phyloP scores from a whole-genome alignment of 2,888 invertebrate species.

The Leucophenga maculata region DNA sequence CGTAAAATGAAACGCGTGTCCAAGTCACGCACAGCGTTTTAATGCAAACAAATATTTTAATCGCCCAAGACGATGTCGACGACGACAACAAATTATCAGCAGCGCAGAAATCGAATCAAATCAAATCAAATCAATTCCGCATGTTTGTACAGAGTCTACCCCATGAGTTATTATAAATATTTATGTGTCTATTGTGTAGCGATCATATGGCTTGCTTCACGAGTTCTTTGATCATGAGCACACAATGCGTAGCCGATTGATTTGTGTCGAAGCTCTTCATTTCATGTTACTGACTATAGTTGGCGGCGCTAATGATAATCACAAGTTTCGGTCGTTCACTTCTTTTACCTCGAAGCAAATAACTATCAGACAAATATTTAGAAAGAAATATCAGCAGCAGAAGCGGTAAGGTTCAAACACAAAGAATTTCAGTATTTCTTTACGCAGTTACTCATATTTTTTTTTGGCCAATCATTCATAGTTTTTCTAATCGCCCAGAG shows the following conservation, averaged over 20 bases:
- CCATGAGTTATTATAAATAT: neutral
- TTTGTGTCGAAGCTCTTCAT: neutral
- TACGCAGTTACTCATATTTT: neutral
- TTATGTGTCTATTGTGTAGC: too few species aligned
- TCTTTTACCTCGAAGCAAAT: conserved; percentile 41
- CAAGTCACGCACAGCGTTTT: conserved; percentile 48
- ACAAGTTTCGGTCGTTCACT: conserved; percentile 29
- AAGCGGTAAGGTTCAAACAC: too few species aligned
- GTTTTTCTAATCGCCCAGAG: neutral
- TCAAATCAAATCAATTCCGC: neutral
- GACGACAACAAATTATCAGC: conserved; percentile 42
- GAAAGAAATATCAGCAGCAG: too few species aligned
- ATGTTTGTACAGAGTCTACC: neutral
- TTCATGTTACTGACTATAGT: too few species aligned
- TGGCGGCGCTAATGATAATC: conserved; percentile 38
- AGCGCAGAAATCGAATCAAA: neutral
- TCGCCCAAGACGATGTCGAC: conserved; percentile 16
- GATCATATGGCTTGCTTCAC: too few species aligned
- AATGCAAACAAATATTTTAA: neutral
- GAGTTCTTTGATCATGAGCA: conserved; percentile 35
- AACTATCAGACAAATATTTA: too few species aligned
- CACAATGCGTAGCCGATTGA: neutral
- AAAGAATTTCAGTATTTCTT: neutral
- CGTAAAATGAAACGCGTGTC: conserved; percentile 48
- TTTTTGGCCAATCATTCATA: neutral